Conservation (phyloP, 2,888 invertebrate species). For the Catocala sponsa region DNA sequence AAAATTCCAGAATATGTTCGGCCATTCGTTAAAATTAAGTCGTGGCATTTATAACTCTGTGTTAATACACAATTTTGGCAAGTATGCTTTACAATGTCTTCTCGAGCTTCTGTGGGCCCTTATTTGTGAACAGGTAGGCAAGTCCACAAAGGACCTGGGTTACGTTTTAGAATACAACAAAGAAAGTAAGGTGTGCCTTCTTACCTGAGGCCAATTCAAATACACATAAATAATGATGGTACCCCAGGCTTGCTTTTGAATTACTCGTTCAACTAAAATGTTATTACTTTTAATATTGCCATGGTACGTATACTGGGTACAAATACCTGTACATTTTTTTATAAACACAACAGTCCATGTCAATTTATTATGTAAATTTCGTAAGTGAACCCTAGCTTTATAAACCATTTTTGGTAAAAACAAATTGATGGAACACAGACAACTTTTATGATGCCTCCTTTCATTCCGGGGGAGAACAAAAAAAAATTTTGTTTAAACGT, state of each 20-base stretch:
- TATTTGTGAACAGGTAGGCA: slow-evolving; percentile 51
- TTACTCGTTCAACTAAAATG: slow-evolving; percentile 15
- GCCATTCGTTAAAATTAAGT: slow-evolving; percentile 28
- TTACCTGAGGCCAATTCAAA: slow-evolving; percentile 52
- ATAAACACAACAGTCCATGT: slow-evolving; percentile 6
- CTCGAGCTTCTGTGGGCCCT: slow-evolving; percentile 42
- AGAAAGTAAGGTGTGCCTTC: slow-evolving; percentile 49
- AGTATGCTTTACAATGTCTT: slow-evolving; percentile 42
- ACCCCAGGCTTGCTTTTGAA: slow-evolving; percentile 20
- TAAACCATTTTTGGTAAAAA: too few species aligned
- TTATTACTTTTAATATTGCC: slow-evolving; percentile 1
- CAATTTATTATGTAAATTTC: too few species aligned
- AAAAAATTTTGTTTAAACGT: slow-evolving; percentile 39
- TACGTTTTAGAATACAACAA: slow-evolving; percentile 46
- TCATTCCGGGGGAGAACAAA: slow-evolving; percentile 16
- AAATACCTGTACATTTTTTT: slow-evolving; percentile 10
- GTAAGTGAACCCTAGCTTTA: too few species aligned
- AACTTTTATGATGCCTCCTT: too few species aligned
- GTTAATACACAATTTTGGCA: slow-evolving; percentile 38
- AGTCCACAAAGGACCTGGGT: slow-evolving; percentile 45
- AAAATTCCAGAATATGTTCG: slow-evolving; percentile 5
- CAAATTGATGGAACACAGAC: too few species aligned
- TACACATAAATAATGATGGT: slow-evolving; percentile 42
- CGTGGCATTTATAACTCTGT: slow-evolving; percentile 28
- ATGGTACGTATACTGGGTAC: background rate